These are phyloP conservation scores for Rhabditoides inermis DNA, from an alignment of 2,888 invertebrate genomes.

Conservation along the genomic window DNA sequence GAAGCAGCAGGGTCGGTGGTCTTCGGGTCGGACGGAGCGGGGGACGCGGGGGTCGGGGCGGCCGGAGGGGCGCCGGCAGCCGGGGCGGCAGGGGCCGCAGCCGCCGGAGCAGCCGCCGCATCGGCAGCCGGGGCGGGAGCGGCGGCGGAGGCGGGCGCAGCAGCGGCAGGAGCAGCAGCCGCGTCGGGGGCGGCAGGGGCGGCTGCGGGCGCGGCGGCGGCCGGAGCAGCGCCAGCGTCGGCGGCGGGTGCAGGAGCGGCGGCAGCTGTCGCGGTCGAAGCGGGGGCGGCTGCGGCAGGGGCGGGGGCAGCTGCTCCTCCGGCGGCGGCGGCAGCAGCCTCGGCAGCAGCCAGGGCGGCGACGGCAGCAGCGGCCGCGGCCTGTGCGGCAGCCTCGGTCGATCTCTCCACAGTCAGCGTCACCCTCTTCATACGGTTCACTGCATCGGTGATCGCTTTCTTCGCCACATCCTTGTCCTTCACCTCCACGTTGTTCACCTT, in stretches of 20 bases:
- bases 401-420: constrained; percentile 4
- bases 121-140: constrained; percentile 4
- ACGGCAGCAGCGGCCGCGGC: constrained; percentile 12
- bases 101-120: background rate
- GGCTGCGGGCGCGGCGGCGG: background rate
- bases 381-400: constrained; percentile 3
- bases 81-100: constrained; percentile 6
- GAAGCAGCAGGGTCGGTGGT: no score
- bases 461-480: background rate
- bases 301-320: constrained; percentile 15
- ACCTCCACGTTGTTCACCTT: no score
- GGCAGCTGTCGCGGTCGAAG: background rate
- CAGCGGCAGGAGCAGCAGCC: background rate
- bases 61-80: constrained; percentile 5
- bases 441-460: background rate
- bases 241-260: no score
- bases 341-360: constrained; percentile 8
- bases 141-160: constrained; percentile 1
- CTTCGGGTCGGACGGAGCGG: no score
- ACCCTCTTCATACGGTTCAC: no score
- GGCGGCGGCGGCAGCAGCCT: constrained; percentile 9
- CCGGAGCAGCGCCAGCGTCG: constrained; percentile 1
- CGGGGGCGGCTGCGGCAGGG: constrained; percentile 4
- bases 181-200: constrained; percentile 1
- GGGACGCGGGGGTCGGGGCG: constrained; percentile 1